Conservation (phyloP, 2,888 invertebrate species). For the Plusia festucae region DNA sequence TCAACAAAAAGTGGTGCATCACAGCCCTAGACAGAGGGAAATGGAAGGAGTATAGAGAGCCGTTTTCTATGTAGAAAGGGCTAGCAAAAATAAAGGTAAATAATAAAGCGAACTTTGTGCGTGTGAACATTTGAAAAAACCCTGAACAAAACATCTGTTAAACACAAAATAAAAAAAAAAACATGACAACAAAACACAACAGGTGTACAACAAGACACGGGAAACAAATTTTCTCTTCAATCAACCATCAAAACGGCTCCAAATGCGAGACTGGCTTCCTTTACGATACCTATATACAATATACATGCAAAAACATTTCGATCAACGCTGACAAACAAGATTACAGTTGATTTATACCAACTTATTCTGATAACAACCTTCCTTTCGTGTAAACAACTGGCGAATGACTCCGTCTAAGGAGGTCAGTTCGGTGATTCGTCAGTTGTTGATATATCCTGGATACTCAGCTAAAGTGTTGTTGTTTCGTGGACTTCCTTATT, state of each 20-base stretch:
- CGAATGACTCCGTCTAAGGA: slow-evolving; percentile 63
- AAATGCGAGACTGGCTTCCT: slow-evolving; percentile 30
- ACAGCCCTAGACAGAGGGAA: too few species aligned
- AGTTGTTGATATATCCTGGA: slow-evolving; percentile 51
- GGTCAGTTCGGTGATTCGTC: slow-evolving; percentile 60
- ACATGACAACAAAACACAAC: slow-evolving; percentile 7
- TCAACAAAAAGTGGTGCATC: too few species aligned
- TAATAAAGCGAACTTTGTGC: too few species aligned
- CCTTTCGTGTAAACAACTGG: slow-evolving; percentile 78
- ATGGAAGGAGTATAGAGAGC: too few species aligned
- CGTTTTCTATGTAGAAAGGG: too few species aligned
- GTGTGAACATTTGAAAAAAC: too few species aligned
- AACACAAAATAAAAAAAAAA: not conserved
- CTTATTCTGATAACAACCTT: slow-evolving; percentile 80
- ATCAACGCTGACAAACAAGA: slow-evolving; percentile 77
- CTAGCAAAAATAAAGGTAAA: too few species aligned
- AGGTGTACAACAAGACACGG: slow-evolving; percentile 8
- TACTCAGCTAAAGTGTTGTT: slow-evolving; percentile 2
- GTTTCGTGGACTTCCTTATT: not conserved
- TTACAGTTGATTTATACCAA: slow-evolving; percentile 78
- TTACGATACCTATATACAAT: slow-evolving; percentile 37
- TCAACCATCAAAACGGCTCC: slow-evolving; percentile 32
- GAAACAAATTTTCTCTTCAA: slow-evolving; percentile 13
- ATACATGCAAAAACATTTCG: slow-evolving; percentile 69
- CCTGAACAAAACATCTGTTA: not conserved